Evolutionary conservation across 2,113 vertebrate species (phyloP).

Genomic region (Melanocharis versteri): DNA sequence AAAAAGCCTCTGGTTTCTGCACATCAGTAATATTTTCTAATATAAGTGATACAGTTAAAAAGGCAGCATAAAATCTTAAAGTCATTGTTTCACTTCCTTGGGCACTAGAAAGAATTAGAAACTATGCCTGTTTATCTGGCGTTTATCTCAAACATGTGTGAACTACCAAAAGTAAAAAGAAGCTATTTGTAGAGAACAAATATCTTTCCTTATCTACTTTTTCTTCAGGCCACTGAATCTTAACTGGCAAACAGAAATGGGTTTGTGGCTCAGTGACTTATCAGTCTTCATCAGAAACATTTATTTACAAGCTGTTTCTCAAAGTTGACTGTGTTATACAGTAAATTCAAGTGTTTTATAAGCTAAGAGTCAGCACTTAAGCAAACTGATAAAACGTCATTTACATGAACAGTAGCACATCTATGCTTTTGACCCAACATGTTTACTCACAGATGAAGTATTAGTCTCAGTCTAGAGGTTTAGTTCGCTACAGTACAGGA

Average conservation of each 20-base stretch:
- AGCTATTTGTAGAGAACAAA: slow-evolving; percentile 31
- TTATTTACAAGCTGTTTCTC: slow-evolving; percentile 51
- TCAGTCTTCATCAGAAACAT: slow-evolving; percentile 24
- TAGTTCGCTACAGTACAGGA: background rate
- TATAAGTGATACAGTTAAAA: background rate
- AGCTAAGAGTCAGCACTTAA: slow-evolving; percentile 27
- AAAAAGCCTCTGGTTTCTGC: background rate
- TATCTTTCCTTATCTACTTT: slow-evolving; percentile 32
- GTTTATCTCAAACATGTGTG: background rate
- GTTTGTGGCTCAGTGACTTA: slow-evolving; percentile 38
- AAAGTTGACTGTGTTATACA: background rate
- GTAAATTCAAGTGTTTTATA: slow-evolving; percentile 37
- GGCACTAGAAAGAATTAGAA: background rate
- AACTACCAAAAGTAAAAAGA: background rate
- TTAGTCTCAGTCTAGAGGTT: background rate
- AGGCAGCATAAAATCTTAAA: background rate
- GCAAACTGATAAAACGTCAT: slow-evolving; percentile 44
- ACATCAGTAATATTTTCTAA: background rate
- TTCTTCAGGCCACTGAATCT: slow-evolving; percentile 24
- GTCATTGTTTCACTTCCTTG: background rate
- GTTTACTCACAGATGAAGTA: background rate
- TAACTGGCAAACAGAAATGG: slow-evolving; percentile 32
- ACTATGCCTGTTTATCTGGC: background rate
- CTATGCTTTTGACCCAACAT: background rate
- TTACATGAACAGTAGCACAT: slow-evolving; percentile 29